A percentile compares a stretch with the other conserved stretches of the same genome.
Conservation (phyloP, 1,140 invertebrate species). For the Eurosta solidaginis region DNA sequence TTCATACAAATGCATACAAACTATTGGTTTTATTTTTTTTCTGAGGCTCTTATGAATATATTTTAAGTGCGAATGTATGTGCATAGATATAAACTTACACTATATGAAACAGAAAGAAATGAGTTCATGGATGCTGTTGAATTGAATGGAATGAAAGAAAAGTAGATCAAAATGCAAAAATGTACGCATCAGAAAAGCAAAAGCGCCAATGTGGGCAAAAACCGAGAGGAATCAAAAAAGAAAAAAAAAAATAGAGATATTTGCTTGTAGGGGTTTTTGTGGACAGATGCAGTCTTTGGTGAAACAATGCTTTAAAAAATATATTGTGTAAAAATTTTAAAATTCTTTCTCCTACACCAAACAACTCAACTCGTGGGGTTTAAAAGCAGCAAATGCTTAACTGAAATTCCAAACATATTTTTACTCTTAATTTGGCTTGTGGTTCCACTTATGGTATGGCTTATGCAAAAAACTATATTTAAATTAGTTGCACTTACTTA, state of each 20-base stretch:
- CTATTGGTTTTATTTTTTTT: background rate
- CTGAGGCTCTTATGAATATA: background rate
- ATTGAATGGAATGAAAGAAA: background rate
- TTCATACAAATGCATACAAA: background rate
- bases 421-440: background rate
- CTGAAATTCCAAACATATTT: background rate
- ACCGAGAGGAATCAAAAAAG: no score
- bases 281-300: background rate
- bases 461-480: background rate
- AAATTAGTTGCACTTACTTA: background rate
- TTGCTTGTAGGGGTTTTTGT: no score
- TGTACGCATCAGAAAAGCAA: background rate
- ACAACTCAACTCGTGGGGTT: background rate
- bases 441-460: background rate
- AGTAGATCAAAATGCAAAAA: slow-evolving; percentile 26
- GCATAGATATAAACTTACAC: no score
- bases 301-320: background rate
- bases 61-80: no score
- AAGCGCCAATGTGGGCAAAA: background rate
- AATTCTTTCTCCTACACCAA: background rate
- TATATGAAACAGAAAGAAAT: background rate
- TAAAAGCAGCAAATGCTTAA: background rate
- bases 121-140: slow-evolving; percentile 26
- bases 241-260: background rate
- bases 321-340: background rate